These are phyloP conservation scores for Pseudopleuronectes americanus DNA, from an alignment of 2,797 vertebrate species.

Conservation along the genomic window DNA sequence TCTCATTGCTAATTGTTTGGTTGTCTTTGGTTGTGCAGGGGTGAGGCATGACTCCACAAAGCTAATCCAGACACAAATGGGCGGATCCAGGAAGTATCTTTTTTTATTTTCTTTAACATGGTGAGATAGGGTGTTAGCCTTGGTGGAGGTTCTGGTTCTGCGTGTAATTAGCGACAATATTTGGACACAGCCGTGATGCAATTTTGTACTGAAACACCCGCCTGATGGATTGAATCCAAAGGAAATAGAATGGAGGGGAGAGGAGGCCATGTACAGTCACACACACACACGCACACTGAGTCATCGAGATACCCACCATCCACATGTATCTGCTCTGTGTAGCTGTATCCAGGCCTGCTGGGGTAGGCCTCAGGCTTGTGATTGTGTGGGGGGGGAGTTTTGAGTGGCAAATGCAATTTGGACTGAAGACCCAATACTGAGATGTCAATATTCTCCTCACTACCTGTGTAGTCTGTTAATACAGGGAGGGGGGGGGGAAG, in stretches of 20 bases:
- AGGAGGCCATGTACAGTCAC: conserved; percentile 44
- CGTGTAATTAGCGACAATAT: conserved; percentile 3
- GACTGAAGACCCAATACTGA: conserved; percentile 86
- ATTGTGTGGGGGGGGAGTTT: conserved; percentile 85
- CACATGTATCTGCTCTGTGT: conserved; percentile 86
- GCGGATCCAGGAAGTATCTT: too few species aligned
- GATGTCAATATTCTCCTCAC: conserved; percentile 90
- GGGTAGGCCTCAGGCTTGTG: conserved; percentile 81
- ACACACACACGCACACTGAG: conserved; percentile 37
- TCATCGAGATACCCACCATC: conserved; percentile 86
- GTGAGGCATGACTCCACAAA: too few species aligned
- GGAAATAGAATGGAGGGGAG: conserved; percentile 46
- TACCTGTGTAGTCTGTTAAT: conserved; percentile 88
- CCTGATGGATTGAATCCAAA: conserved; percentile 70
- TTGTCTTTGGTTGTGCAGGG: too few species aligned
- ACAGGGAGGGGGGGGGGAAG: conserved; percentile 68
- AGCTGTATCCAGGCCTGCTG: conserved; percentile 85
- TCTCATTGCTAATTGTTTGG: too few species aligned
- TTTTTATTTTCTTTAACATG: too few species aligned
- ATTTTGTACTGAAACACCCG: conserved; percentile 11
- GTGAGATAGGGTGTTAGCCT: too few species aligned
- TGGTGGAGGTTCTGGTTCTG: neutral
- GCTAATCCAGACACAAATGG: too few species aligned
- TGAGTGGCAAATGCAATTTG: conserved; percentile 87
- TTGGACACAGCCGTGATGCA: conserved; percentile 13